Evolutionary conservation across 2,113 vertebrate species (phyloP).

Genomic region (Lepus americanus): DNA sequence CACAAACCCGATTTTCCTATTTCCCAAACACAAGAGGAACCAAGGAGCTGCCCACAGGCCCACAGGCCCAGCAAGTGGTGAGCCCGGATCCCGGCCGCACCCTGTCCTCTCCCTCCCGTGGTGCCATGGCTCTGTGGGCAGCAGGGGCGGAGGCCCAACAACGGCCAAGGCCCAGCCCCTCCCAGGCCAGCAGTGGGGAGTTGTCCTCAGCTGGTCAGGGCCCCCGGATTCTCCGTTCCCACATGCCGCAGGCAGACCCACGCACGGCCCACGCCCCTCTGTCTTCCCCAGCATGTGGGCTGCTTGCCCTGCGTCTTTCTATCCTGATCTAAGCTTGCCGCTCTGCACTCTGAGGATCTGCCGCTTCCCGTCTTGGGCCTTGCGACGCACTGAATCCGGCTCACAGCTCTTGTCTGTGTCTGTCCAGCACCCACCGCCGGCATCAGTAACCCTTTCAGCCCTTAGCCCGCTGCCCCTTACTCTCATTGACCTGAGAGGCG

Average conservation of each 20-base stretch:
- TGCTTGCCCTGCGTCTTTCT: neutral
- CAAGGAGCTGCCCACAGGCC: neutral
- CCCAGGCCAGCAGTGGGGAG: neutral
- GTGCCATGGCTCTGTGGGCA: no score
- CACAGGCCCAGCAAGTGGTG: neutral
- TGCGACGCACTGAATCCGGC: no score
- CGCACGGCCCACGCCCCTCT: no score
- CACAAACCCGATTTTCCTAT: neutral
- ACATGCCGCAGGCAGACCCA: no score
- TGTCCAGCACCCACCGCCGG: no score
- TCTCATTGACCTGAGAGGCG: no score
- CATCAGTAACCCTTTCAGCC: no score
- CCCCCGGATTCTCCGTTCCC: no score
- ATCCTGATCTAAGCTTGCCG: neutral
- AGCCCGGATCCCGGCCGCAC: neutral
- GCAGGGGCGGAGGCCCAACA: neutral
- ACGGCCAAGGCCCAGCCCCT: accelerated
- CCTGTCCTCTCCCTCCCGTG: no score
- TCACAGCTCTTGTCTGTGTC: no score
- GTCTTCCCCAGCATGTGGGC: neutral
- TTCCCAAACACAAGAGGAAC: neutral
- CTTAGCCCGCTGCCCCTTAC: no score
- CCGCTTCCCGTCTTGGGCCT: neutral
- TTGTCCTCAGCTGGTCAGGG: no score
- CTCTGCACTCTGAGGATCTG: neutral